These are phyloP conservation scores for Tetanocera ferruginea DNA, from an alignment of 2,888 invertebrate species.

Conservation along the genomic window DNA sequence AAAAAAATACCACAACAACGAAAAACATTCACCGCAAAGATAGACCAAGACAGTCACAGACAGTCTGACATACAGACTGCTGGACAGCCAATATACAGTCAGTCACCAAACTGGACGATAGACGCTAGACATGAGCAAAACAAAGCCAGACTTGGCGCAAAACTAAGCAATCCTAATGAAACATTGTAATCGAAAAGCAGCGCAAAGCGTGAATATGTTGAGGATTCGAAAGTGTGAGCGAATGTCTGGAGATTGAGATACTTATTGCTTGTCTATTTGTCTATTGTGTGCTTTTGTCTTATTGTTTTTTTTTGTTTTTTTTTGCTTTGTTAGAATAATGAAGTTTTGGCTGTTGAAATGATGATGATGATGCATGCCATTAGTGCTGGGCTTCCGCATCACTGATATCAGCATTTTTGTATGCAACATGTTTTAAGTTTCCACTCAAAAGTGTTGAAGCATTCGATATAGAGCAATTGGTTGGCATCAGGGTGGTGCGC, in stretches of 20 bases:
- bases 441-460: neutral
- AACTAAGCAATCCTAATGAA: conserved; percentile 14
- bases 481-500: conserved; percentile 6
- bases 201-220: no score
- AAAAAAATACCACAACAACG: conserved; percentile 25
- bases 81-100: neutral
- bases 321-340: neutral
- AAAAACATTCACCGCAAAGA: conserved; percentile 2
- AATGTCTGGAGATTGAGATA: neutral
- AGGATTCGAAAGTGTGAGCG: neutral
- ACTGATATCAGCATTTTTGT: neutral
- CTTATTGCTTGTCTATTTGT: conserved; percentile 29
- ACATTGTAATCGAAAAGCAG: conserved; percentile 6
- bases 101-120: neutral
- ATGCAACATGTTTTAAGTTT: neutral
- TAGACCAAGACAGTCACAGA: neutral
- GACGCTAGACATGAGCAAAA: neutral
- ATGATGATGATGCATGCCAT: neutral
- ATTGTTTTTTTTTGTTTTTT: neutral
- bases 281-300: conserved; percentile 6
- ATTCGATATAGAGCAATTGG: neutral
- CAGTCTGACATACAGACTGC: neutral
- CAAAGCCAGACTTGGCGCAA: neutral
- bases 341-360: neutral
- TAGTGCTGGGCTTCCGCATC: conserved; percentile 20